Conservation (phyloP, 2,113 vertebrate species). For the Percopsis transmontana region DNA sequence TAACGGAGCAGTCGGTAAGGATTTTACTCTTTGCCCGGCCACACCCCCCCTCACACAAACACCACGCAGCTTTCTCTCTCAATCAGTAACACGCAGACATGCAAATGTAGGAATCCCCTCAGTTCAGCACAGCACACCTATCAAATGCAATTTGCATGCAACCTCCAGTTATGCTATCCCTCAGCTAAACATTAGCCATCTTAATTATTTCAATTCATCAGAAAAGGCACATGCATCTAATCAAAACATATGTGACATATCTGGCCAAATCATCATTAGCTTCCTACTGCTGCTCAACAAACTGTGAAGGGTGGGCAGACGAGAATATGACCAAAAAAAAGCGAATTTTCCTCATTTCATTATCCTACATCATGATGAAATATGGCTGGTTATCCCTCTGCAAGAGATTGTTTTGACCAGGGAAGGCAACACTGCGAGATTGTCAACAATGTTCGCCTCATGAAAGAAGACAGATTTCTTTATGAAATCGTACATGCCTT, state of each 20-base stretch:
- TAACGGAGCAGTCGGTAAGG: no score
- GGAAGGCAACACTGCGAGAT: not conserved
- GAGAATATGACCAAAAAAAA: constrained; percentile 36
- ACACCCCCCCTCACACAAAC: not conserved
- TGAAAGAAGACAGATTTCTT: not conserved
- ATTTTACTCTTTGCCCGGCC: not conserved
- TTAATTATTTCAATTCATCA: constrained; percentile 67
- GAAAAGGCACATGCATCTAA: constrained; percentile 45
- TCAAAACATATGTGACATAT: constrained; percentile 54
- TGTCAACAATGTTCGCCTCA: not conserved
- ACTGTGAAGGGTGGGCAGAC: constrained; percentile 50
- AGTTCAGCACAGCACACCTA: constrained; percentile 35
- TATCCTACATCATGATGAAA: constrained; percentile 31
- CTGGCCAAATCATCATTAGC: constrained; percentile 50
- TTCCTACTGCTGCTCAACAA: constrained; percentile 34
- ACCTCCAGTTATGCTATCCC: constrained; percentile 37
- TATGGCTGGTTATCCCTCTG: constrained; percentile 9
- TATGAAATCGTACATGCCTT: not conserved
- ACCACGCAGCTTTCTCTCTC: not conserved
- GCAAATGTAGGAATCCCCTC: constrained; percentile 2
- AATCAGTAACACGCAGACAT: not conserved
- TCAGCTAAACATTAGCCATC: constrained; percentile 42
- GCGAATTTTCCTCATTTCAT: constrained; percentile 35
- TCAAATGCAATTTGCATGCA: constrained; percentile 47
- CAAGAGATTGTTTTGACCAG: not conserved